Evolutionary conservation across 1,140 invertebrate species (phyloP), one percentile per base, ranked within the genome.

Genomic region (Drosophila ogumai): DNA sequence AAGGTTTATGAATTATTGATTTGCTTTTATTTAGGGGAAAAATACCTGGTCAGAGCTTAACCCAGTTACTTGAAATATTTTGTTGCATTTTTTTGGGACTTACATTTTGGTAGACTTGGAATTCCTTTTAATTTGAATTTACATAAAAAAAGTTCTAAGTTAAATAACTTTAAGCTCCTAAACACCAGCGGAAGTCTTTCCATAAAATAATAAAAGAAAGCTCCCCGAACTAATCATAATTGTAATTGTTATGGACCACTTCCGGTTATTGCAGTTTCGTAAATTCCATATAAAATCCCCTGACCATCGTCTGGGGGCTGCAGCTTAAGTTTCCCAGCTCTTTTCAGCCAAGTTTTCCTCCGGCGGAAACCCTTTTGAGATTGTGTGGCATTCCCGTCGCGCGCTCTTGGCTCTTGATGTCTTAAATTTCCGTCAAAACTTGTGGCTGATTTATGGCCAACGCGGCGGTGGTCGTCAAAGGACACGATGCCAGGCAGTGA

Each of bases 371-470:
- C 46, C 43, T 50, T 74, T 78, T 68, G 56, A 66, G 55, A 57
- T 58, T 15, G 36, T 15, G 25, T 47, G 56, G 22, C 19, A 32
- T 31, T 28, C 58, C 44, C 34, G 60, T 43, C 40, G 60, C 41
- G 22, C 47, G 41, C 50, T 9, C 46, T 66, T 44, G 43, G 49
- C 43, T 66, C 34, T 36, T 43, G 47, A 43, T 49, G 84, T 71
- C 72, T 87, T 90, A 61, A 60, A 67, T 87, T 87, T 82, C 84
- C 84, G 76, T 87, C 84, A 87, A 82, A 87, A 90, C 44, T 88
- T 77, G 76, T 52, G 15, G 76, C 82, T 87, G 85, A 87, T 87
- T 87, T 87, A 87, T 87, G 71, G 76, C 72, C 64, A 75, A 49
- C 22, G n/a, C 31, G 10, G 31, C 22, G 43, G 22, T 41, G 43